Conservation (phyloP, 2,113 vertebrate species). For the Zosterops pallidus region DNA sequence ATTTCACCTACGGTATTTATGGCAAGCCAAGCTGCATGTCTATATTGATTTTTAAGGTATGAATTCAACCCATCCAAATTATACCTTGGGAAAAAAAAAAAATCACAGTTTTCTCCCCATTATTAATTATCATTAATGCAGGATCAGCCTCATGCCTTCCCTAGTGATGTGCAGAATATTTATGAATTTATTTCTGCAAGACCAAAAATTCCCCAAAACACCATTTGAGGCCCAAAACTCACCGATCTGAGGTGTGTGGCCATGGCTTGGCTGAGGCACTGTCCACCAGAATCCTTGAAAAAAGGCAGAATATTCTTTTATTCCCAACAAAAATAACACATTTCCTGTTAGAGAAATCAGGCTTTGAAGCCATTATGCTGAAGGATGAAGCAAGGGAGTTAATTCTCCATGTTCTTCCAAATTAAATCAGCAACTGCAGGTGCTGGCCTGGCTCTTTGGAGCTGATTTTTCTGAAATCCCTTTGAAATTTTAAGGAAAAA, state of each 20-base stretch:
- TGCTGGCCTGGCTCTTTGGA: background rate
- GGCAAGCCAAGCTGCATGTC: background rate
- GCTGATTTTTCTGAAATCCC: background rate
- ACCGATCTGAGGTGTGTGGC: constrained; percentile 45
- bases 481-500: background rate
- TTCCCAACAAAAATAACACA: accelerated
- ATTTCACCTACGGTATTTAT: background rate
- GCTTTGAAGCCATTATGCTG: background rate
- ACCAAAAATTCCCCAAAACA: background rate
- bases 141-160: background rate
- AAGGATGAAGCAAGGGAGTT: background rate
- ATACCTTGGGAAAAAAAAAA: background rate
- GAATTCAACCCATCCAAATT: background rate
- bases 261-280: constrained; percentile 8
- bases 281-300: background rate
- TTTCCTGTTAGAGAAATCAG: background rate
- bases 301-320: background rate
- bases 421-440: background rate
- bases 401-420: background rate
- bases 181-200: background rate
- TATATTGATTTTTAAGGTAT: background rate
- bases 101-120: accelerated
- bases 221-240: background rate
- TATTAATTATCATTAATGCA: background rate
- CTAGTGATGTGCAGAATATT: background rate